Evolutionary conservation across 2,888 invertebrate genomes (phyloP).

Genomic region (Syrista parreyssii): DNA sequence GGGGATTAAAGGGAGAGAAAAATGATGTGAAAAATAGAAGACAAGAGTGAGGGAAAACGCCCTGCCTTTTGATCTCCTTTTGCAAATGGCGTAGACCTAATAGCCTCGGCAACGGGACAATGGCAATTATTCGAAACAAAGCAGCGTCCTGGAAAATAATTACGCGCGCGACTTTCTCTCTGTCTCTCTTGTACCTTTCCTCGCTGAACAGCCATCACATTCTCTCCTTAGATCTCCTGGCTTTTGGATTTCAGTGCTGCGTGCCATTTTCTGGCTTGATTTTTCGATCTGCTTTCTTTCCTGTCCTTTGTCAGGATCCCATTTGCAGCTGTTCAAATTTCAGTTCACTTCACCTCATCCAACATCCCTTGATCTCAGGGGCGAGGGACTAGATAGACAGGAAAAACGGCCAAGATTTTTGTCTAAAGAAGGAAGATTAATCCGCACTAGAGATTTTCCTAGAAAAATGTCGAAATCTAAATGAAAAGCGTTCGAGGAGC

Average conservation of each 20-base stretch:
- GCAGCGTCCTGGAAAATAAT: slow-evolving; percentile 21
- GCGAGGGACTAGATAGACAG: background rate
- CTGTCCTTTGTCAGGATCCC: background rate
- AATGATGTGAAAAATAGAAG: background rate
- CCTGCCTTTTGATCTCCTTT: slow-evolving; percentile 25
- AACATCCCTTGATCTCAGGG: background rate
- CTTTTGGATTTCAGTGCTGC: background rate
- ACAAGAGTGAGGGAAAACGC: slow-evolving; percentile 12
- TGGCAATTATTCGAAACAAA: slow-evolving; percentile 25
- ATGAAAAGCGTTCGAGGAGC: slow-evolving; percentile 3
- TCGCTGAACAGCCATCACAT: background rate
- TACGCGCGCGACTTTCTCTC: slow-evolving; percentile 16
- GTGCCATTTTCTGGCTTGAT: background rate
- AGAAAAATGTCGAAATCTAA: background rate
- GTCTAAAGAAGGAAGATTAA: background rate
- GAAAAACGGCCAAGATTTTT: background rate
- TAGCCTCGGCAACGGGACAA: slow-evolving; percentile 22
- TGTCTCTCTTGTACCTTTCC: background rate
- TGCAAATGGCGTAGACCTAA: slow-evolving; percentile 21
- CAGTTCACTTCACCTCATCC: background rate
- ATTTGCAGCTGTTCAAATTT: background rate
- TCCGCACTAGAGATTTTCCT: background rate
- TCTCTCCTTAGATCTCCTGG: background rate
- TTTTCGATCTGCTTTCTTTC: background rate
- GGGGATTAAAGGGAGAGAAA: background rate